Conservation (phyloP, 2,888 invertebrate genomes). For the Drosophila pseudotalamancana region DNA sequence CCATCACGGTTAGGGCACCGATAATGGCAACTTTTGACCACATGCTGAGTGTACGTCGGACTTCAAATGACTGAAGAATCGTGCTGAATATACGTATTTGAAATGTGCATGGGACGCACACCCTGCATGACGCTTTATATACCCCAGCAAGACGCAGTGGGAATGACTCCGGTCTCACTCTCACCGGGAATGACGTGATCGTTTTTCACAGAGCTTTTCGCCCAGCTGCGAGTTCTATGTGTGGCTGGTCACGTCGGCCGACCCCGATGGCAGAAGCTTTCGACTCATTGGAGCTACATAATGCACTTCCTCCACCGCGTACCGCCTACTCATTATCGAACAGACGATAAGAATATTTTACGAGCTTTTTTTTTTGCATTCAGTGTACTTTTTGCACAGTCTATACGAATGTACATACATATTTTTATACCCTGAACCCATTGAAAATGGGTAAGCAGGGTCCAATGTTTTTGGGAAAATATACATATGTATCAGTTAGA, state of each 20-base stretch:
- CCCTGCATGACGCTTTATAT: conserved; percentile 54
- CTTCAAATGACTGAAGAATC: conserved; percentile 3
- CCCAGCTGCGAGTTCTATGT: conserved; percentile 42
- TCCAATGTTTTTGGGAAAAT: no score
- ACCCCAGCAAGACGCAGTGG: conserved; percentile 16
- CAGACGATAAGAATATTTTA: conserved; percentile 59
- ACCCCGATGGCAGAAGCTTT: conserved; percentile 34
- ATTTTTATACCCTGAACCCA: no score
- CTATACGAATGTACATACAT: not conserved
- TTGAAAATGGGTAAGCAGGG: no score
- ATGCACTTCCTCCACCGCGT: conserved; percentile 52
- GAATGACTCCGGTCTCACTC: conserved; percentile 25
- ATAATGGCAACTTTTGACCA: conserved; percentile 60
- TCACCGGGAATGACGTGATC: not conserved
- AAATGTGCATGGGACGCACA: conserved; percentile 55
- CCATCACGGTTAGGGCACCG: conserved; percentile 61
- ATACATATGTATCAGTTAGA: no score
- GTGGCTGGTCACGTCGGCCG: conserved; percentile 68
- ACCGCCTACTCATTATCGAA: conserved; percentile 59
- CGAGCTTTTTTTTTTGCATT: conserved; percentile 27
- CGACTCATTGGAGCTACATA: not conserved
- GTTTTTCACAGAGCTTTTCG: conserved; percentile 48
- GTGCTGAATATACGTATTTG: conserved; percentile 31
- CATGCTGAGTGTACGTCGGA: conserved; percentile 35
- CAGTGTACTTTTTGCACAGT: conserved; percentile 2